phyloP scores from a whole-genome alignment of 2,888 invertebrate genomes.

The Ophion obscuratus region DNA sequence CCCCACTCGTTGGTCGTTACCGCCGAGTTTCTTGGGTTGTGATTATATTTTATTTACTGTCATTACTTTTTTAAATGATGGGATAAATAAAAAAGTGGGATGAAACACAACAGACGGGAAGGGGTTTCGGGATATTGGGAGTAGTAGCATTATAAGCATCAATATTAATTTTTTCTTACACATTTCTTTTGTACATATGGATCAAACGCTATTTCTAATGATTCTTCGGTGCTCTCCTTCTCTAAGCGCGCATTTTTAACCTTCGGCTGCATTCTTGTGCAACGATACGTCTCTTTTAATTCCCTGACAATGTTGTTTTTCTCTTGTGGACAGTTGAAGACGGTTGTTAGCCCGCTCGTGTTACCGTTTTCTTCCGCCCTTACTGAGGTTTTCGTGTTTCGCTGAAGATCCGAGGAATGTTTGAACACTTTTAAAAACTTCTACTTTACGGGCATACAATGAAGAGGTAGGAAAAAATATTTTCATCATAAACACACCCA shows the following conservation, averaged over 20 bases:
- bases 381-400: slow-evolving; percentile 20
- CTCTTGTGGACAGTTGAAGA: slow-evolving; percentile 11
- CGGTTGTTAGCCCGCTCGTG: background rate
- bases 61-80: background rate
- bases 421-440: slow-evolving; percentile 16
- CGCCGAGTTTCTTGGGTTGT: slow-evolving; percentile 1
- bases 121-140: slow-evolving; percentile 26
- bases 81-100: slow-evolving; percentile 10
- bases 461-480: slow-evolving; percentile 21
- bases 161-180: slow-evolving; percentile 24
- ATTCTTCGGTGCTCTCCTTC: slow-evolving; percentile 2
- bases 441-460: slow-evolving; percentile 19
- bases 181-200: slow-evolving; percentile 9
- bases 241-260: background rate
- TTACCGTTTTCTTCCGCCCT: slow-evolving; percentile 20
- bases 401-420: slow-evolving; percentile 23
- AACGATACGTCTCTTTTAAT: slow-evolving; percentile 23
- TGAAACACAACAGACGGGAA: slow-evolving; percentile 20
- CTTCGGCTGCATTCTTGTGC: slow-evolving; percentile 14
- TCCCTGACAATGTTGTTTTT: slow-evolving; percentile 13
- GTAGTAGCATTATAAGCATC: slow-evolving; percentile 26
- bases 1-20: background rate
- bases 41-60: slow-evolving; percentile 5
- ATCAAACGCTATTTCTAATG: background rate
- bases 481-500: slow-evolving; percentile 11